Evolutionary conservation across 2,113 vertebrate species (phyloP), one percentile per base, ranked within the genome.

Genomic region (Nanorana parkeri): DNA sequence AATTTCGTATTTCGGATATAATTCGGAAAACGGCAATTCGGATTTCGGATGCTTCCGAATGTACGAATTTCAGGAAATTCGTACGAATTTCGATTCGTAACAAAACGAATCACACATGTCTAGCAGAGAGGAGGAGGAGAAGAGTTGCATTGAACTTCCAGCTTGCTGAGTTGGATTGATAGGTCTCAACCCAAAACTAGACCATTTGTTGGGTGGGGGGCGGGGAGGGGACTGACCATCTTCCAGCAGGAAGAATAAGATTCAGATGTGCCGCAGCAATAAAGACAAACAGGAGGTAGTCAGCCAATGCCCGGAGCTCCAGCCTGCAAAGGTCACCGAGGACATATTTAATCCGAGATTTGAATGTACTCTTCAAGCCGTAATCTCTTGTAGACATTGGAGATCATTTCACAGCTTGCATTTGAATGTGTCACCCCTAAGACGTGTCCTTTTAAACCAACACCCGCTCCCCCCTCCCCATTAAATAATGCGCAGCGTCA

Each of bases 361-460:
- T 56, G 20, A 75, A 66, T 76, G 63, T 41, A 65, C 52, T 51
- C 8, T 28, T 68, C 36, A 21, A 72, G 36, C 47, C 41, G 26
- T 66, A 67, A 81, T 82, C 80, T 67, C 71, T 51, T 67, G 52
- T 68, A 66, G 63, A 76, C 68, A 32, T 21, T 66, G 24, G 20
- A 41, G 17, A 63, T 76, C 72, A 75, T 6, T 75, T 75, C 61
- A 76, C 80, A 82, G 71, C 19, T 68, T 83, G 78, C 3, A 32
- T 75, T 76, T 58, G 72, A 75, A 47, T 17, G 23, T 68, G 72
- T 68, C 71, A 66, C 52, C 51, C 47, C 23, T 75, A 71, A 82
- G 47, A 63, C 64, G 13, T 68, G 63, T 83, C 63, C 71, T 76
- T 82, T 76, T 68, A 76, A 82, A 76, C 80, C 16, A 29, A 32